These are phyloP conservation scores for Tromatobia lineatoria DNA, from an alignment of 2,888 invertebrate genomes.

Conservation along the genomic window DNA sequence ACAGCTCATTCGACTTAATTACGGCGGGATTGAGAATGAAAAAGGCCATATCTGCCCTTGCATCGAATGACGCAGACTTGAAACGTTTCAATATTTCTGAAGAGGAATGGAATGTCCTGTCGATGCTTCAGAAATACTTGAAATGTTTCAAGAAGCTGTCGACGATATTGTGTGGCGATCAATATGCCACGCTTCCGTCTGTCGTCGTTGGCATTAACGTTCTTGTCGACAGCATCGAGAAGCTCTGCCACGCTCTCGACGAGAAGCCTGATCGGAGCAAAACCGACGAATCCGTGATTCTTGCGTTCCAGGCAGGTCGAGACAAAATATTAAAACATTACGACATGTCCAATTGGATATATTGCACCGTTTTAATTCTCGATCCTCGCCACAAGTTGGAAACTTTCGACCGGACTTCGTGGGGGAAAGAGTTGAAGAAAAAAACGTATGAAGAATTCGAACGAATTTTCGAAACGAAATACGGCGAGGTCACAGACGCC, in stretches of 20 bases:
- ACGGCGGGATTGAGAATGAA: constrained; percentile 23
- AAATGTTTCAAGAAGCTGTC: constrained; percentile 30
- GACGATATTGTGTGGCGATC: constrained; percentile 23
- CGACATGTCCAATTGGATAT: constrained; percentile 49
- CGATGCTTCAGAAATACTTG: constrained; percentile 27
- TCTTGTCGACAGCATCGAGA: constrained; percentile 56
- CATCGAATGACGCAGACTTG: constrained; percentile 15
- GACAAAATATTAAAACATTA: constrained; percentile 54
- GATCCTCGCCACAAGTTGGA: constrained; percentile 57
- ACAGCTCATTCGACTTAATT: constrained; percentile 36
- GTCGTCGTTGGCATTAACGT: constrained; percentile 45
- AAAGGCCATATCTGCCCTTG: constrained; percentile 23
- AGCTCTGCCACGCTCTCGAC: constrained; percentile 37
- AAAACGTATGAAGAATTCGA: constrained; percentile 37
- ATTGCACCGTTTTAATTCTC: constrained; percentile 45
- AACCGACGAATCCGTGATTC: constrained; percentile 44
- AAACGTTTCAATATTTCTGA: constrained; percentile 14
- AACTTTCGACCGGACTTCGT: constrained; percentile 44
- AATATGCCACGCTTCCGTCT: constrained; percentile 43
- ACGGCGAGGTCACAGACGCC: not conserved
- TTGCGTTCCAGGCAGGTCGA: constrained; percentile 42
- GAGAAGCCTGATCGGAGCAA: constrained; percentile 43
- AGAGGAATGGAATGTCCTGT: constrained; percentile 21
- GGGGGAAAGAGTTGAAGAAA: constrained; percentile 43
- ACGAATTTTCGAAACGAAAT: constrained; percentile 31